Conservation (phyloP, 1,140 invertebrate genomes). For the Drosophila truncata region DNA sequence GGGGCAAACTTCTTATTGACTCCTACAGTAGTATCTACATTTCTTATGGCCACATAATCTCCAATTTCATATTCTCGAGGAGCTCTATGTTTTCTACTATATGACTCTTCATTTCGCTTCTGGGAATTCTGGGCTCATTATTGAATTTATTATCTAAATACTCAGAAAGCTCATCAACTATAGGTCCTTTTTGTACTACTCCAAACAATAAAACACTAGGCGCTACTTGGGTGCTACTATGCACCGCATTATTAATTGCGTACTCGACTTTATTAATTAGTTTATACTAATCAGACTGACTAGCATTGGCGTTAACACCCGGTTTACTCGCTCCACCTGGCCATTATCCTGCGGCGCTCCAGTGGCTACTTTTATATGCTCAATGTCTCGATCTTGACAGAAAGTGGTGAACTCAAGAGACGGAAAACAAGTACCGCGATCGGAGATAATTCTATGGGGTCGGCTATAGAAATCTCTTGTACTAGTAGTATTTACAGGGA, state of each 20-base stretch:
- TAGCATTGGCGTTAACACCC: slow-evolving; percentile 2
- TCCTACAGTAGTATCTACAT: slow-evolving; percentile 1
- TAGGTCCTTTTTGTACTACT: not conserved
- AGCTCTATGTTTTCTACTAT: too few relatives aligned
- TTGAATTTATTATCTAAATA: too few relatives aligned
- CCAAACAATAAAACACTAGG: not conserved
- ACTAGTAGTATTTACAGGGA: not conserved
- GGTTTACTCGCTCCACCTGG: slow-evolving; percentile 4
- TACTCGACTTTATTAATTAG: not conserved
- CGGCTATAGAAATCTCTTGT: slow-evolving; percentile 8
- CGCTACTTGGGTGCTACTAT: not conserved
- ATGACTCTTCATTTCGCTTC: too few relatives aligned
- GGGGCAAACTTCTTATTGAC: slow-evolving; percentile 2
- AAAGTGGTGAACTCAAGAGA: slow-evolving; percentile 14
- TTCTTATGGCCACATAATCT: too few relatives aligned
- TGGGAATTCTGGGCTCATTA: too few relatives aligned
- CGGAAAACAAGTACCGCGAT: slow-evolving; percentile 13
- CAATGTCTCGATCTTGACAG: not conserved
- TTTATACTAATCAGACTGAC: not conserved
- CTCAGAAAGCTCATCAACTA: too few relatives aligned
- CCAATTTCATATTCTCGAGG: too few relatives aligned
- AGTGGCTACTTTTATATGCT: slow-evolving; percentile 9
- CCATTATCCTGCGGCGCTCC: slow-evolving; percentile 2
- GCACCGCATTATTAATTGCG: not conserved
- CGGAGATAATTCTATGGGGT: slow-evolving; percentile 2